These are phyloP conservation scores for Maniola hyperantus DNA, from an alignment of 2,888 invertebrate species.

Conservation along the genomic window DNA sequence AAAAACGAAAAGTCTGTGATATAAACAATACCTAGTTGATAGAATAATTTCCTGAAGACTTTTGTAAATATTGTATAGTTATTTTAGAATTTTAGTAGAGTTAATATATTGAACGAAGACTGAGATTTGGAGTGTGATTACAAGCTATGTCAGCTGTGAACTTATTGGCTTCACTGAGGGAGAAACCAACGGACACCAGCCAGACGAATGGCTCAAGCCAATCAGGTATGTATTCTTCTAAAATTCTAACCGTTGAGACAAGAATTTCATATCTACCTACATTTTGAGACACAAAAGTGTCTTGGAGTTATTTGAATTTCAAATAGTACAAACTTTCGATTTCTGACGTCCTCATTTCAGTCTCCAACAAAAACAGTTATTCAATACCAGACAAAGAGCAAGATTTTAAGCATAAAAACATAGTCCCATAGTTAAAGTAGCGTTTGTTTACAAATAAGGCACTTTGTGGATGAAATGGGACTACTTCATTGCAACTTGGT, in stretches of 20 bases:
- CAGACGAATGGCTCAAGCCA: slow-evolving; percentile 70
- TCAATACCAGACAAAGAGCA: slow-evolving; percentile 19
- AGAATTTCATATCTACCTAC: slow-evolving; percentile 28
- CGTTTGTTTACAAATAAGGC: slow-evolving; percentile 9
- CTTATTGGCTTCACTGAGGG: slow-evolving; percentile 77
- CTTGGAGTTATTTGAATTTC: slow-evolving; percentile 21
- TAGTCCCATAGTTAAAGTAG: not conserved
- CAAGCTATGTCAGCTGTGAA: slow-evolving; percentile 81
- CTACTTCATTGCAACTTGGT: not conserved
- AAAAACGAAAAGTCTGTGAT: slow-evolving; percentile 85
- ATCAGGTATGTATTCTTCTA: slow-evolving; percentile 60
- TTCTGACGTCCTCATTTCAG: slow-evolving; percentile 31
- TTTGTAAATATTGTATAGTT: slow-evolving; percentile 81
- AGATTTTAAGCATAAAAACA: not conserved
- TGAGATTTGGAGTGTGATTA: slow-evolving; percentile 74
- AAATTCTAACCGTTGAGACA: slow-evolving; percentile 12
- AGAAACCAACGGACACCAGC: slow-evolving; percentile 74
- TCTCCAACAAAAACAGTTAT: slow-evolving; percentile 13
- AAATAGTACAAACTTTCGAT: slow-evolving; percentile 28
- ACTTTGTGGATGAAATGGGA: not conserved
- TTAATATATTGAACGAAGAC: slow-evolving; percentile 80
- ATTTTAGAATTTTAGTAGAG: slow-evolving; percentile 78
- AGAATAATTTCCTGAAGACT: slow-evolving; percentile 78
- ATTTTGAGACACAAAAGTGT: slow-evolving; percentile 18
- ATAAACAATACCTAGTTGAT: slow-evolving; percentile 82